Base-by-base conservation (phyloP, 2,797 vertebrate species). In the Capromys pilorides region DNA sequence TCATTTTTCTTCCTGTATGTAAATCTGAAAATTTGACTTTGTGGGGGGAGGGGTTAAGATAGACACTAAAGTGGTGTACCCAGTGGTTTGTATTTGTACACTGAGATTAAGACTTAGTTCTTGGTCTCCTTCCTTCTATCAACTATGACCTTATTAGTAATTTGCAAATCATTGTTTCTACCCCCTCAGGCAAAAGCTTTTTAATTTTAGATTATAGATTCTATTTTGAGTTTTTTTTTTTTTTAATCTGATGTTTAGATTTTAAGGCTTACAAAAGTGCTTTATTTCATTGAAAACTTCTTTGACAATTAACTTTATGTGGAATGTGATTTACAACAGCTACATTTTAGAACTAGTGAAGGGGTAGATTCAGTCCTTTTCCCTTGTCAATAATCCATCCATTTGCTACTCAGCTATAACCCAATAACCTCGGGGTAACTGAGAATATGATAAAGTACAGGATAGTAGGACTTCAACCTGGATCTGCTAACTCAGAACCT, bases 251-350 rank as follows among this genome's bases (percentile, higher is more conserved):
- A 86, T 86, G 4, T 39, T 90, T 94, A 82, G 62, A 64, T 75
- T 75, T 33, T 78, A 41, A 78, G 26, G 3, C 33, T 78, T 51
- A 19, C 51, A 77, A 78, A 11, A 19, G 18, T 54, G 31, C 49
- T 79, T 33, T 54, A n/a, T 39, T 31, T 64, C 9, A 64, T 36
- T 6, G 69, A 90, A 71, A 66, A 16, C 36, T 79, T 18, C 31
- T 85, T 94, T 92, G n/a, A 61, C 73, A 91, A 62, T 75, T 73
- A 88, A 75, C 73, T 86, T 26, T 71, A 88, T 92, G 86, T 86
- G 36, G 36, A 86, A 80, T 87, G 49, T 77, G 51, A 12, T 90
- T 81, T 92, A 41, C 8, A 89, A 33, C 24, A 69, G 28, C 49
- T 61, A 57, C 39, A 39, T 49, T 93, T 93, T 94, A 90, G 33